Base-by-base conservation (phyloP, 1,140 invertebrate genomes). In the Drosophila simulans region DNA sequence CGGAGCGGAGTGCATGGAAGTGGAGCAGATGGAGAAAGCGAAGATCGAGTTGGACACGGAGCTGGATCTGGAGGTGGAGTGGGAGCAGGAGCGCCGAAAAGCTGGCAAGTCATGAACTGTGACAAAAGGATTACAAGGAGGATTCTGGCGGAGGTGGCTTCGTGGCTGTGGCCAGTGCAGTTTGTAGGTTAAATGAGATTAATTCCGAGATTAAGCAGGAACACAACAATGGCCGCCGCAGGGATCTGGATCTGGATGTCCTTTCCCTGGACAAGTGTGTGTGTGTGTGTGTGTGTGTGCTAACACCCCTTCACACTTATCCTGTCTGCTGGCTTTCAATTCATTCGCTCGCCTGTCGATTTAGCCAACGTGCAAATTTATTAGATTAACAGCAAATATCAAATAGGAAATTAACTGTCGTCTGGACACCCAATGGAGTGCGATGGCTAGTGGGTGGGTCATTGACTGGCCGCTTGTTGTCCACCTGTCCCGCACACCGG, bases 311-410 rank as follows among this genome's bases (percentile, higher is more conserved):
- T 11, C 51, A 15, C 25, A 39, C 10, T n/a, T 35, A 25, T 69
- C 56, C 56, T 73, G 22, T 59, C 66, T 53, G 42, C 27, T 27
- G 57, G 17, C 55, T 60, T 77, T 72, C 70, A 65, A 55, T 68
- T 74, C 55, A 77, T 69, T 77, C 48, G 57, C 12, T 39, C 34
- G 56, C 58, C 60, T 60, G 62, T 88, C 75, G 65, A 79, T 79
- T 69, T 25, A 54, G 62, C 58, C 63, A 62, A 69, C 70, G 75
- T 89, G 68, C 76, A 80, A 83, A 88, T 88, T 83, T 88, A 88
- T 88, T 88, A 88, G 84, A 88, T 88, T 88, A 88, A 88, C 76
- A 88, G 84, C 83, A 88, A 89, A 88, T 89, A 88, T 88, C 84
- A 80, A 80, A 89, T 77, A 89, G 84, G 84, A 89, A 89, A 89